Percentiles rank a stretch among this genome's conserved stretches.
phyloP scores from a whole-genome alignment of 2,797 vertebrate species.

The Mormyrops attenuatus region DNA sequence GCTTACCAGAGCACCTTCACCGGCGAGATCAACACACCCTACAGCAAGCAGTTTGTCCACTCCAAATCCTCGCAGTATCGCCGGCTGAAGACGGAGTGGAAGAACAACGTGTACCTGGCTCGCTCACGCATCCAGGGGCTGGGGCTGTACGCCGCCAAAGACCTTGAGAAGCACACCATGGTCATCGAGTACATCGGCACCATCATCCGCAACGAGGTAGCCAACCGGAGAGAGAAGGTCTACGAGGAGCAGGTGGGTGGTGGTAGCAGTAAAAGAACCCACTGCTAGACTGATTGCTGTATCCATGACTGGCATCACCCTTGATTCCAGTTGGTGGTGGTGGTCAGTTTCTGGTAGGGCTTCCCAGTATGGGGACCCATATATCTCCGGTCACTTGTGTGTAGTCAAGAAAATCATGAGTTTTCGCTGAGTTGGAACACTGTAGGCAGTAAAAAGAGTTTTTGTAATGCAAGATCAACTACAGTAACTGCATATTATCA shows the following conservation, averaged over 20 bases:
- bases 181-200: constrained; percentile 99
- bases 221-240: constrained; percentile 94
- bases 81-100: constrained; percentile 97
- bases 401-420: not conserved
- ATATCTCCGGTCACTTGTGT: not conserved
- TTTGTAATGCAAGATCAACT: not conserved
- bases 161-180: constrained; percentile 99
- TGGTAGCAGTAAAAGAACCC: not conserved
- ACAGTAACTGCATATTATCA: not conserved
- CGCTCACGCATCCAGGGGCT: constrained; percentile 94
- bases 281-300: not conserved
- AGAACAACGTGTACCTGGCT: constrained; percentile 97
- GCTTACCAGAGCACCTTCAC: constrained; percentile 99
- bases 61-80: constrained; percentile 99
- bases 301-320: not conserved
- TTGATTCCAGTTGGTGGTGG: not conserved
- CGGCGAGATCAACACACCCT: constrained; percentile 95
- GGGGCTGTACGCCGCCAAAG: constrained; percentile 92
- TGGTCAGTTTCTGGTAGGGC: not conserved
- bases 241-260: constrained; percentile 84
- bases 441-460: not conserved
- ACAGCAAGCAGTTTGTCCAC: constrained; percentile 99
- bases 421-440: not conserved
- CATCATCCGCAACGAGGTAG: constrained; percentile 97
- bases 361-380: not conserved